Conservation (phyloP, 2,113 vertebrate genomes). For the Melanerpes formicivorus region DNA sequence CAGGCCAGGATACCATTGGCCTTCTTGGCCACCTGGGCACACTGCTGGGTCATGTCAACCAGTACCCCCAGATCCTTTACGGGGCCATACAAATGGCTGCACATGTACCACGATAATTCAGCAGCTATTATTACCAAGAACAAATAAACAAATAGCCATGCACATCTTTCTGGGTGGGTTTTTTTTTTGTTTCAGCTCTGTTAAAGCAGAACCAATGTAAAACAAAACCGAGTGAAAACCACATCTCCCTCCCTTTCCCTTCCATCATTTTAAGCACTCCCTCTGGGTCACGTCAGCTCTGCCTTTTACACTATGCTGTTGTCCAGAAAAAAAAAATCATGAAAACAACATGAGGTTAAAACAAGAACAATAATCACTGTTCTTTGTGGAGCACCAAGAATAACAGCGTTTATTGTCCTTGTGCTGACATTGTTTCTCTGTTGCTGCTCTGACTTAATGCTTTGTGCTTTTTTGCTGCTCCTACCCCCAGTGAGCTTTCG, state of each 20-base stretch:
- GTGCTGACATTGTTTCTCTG: conserved; percentile 65
- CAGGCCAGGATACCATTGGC: too few relatives aligned
- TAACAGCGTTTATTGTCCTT: conserved; percentile 68
- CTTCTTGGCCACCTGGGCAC: too few relatives aligned
- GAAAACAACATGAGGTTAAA: conserved; percentile 54
- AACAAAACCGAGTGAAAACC: background rate
- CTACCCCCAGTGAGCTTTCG: conserved; percentile 41
- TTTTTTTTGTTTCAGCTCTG: background rate
- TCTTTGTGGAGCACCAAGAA: conserved; percentile 58
- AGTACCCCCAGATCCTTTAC: background rate
- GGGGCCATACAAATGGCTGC: background rate
- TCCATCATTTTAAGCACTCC: conserved; percentile 19
- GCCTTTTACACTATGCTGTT: conserved; percentile 20
- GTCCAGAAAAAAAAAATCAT: conserved; percentile 22
- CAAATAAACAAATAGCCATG: conserved; percentile 21
- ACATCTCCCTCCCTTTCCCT: background rate
- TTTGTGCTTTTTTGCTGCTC: conserved; percentile 50
- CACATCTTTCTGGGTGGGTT: conserved; percentile 39
- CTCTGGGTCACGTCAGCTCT: background rate
- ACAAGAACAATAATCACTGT: conserved; percentile 62
- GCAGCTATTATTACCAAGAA: conserved; percentile 3
- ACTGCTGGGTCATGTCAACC: too few relatives aligned
- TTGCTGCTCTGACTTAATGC: conserved; percentile 56
- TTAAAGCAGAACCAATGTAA: background rate
- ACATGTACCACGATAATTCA: background rate